Evolutionary conservation across 2,797 vertebrate species (phyloP).

Genomic region (Nothura maculosa): DNA sequence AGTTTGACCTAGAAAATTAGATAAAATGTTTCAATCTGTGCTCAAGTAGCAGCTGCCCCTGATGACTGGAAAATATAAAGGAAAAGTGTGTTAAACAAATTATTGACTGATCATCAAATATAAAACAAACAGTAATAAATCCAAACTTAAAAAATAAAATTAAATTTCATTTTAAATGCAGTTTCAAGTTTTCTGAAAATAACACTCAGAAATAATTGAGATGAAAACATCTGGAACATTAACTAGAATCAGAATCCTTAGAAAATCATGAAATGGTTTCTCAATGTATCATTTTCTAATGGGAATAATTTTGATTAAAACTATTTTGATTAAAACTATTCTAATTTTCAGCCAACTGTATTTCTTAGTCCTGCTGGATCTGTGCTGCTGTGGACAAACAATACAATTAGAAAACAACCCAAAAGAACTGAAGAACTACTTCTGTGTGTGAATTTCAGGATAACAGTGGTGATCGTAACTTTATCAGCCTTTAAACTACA

Average conservation of each 20-base stretch:
- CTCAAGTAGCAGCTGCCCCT: neutral
- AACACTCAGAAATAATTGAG: neutral
- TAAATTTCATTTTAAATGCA: neutral
- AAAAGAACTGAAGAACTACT: neutral
- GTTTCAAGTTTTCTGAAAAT: neutral
- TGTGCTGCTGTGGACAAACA: neutral
- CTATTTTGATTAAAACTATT: neutral
- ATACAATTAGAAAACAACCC: neutral
- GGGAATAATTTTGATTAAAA: neutral
- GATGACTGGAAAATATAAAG: neutral
- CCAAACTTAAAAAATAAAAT: neutral
- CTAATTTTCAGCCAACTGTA: neutral
- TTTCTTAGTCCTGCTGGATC: neutral
- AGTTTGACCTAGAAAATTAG: neutral
- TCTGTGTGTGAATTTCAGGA: neutral
- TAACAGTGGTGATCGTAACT: neutral
- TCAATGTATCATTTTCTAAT: neutral
- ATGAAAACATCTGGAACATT: neutral
- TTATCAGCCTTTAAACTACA: neutral
- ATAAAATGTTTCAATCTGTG: constrained; percentile 9
- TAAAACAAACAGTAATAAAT: neutral
- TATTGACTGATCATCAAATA: neutral
- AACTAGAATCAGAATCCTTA: neutral
- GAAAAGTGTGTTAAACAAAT: neutral
- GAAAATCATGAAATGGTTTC: neutral